Evolutionary conservation across 2,888 invertebrate species (phyloP), one percentile per base, ranked within the genome.

Genomic region (Cylindroiulus punctatus): DNA sequence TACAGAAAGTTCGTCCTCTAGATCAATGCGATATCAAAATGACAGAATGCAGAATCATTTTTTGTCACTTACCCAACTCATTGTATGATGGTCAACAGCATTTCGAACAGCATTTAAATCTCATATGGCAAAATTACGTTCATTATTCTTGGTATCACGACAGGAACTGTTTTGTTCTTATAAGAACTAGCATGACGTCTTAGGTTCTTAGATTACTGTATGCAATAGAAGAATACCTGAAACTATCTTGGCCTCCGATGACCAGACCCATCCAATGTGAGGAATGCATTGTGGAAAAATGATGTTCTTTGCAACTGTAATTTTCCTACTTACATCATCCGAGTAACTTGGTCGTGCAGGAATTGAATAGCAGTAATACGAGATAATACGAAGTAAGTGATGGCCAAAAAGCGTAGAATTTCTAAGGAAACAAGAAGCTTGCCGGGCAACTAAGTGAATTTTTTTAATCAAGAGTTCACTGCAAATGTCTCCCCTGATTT

Each of bases 361-460:
- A 30, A 76, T 76, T 76, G 26, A 76, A 26, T 30, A 30, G 7
- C 30, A 30, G 76, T 76, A 76, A 76, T 30, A 26, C 2, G 76
- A 76, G 76, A 76, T 14, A 12, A 14, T 30, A 76, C 30, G 76
- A 30, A 76, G 30, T 76, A 76, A 76, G 76, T 76, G 30, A 30
- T 76, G 76, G 76, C 76, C 22, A 14, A 30, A 22, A 76, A 14
- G 76, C 76, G 30, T 76, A 76, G 76, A 76, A 76, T 76, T 76
- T 76, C 76, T 30, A 26, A 76, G 14, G 76, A 26, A 76, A 76
- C 76, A 26, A 30, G 76, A 26, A 22, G 30, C 76, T 30, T 76
- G 26, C 76, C 76, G 30, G 26, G 76, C 76, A 76, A 76, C 76
- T 76, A 76, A 76, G 76, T 76, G 76, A 76, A 76, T 76, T 30